These are phyloP conservation scores for Andrena bicolor DNA, from an alignment of 2,888 invertebrate genomes.

Conservation along the genomic window DNA sequence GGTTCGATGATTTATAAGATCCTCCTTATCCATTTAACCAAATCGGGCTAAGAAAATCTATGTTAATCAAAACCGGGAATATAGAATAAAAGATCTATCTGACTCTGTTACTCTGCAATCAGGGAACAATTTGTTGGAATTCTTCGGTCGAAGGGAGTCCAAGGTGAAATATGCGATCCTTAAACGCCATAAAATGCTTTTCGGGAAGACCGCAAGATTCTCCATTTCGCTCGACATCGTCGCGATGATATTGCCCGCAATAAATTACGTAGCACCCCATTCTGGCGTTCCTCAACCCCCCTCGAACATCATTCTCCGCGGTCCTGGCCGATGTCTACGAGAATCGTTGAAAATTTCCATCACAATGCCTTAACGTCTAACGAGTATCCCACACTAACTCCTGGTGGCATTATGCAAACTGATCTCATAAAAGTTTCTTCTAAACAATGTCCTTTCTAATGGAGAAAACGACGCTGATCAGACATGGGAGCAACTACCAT, in stretches of 20 bases:
- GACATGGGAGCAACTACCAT: background rate
- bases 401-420: conserved; percentile 26
- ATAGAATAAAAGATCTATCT: background rate
- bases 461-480: background rate
- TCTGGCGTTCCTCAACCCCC: conserved; percentile 3
- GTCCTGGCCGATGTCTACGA: conserved; percentile 44
- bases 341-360: conserved; percentile 64
- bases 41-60: conserved; percentile 13
- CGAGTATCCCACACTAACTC: conserved; percentile 11
- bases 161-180: conserved; percentile 30
- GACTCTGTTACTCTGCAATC: background rate
- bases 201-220: conserved; percentile 27
- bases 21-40: background rate
- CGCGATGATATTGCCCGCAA: conserved; percentile 66
- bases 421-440: conserved; percentile 26
- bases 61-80: conserved; percentile 21
- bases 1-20: conserved; percentile 39
- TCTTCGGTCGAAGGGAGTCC: background rate
- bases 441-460: background rate
- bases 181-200: conserved; percentile 56
- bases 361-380: conserved; percentile 43
- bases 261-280: conserved; percentile 60
- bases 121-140: conserved; percentile 23
- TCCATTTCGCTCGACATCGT: conserved; percentile 41
- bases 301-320: conserved; percentile 40